Base-by-base conservation (phyloP, 1,140 invertebrate species). In the Drosophila leontia region DNA sequence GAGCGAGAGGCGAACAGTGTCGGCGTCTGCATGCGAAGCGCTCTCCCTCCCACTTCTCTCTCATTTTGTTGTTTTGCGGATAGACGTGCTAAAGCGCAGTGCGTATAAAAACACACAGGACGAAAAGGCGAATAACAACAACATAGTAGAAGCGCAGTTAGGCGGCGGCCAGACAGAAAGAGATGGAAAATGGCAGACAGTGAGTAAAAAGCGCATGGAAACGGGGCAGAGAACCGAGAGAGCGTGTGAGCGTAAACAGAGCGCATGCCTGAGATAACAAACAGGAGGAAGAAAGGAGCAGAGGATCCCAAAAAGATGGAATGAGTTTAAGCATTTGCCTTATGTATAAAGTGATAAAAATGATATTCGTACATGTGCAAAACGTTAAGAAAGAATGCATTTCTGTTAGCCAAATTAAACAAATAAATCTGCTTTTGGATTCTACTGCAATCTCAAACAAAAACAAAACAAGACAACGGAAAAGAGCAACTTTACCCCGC, bases 31-130 rank as follows among this genome's bases (percentile, higher is more conserved):
- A 70, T 55, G 47, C 45, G 17, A 17, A 41, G 32, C 29, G 45
- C 55, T 42, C 41, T 51, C 62, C 32, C 34, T 62, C 19, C 37
- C 35, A 26, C 6, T 26, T n/a, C 23, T 35, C 42, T 26, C 42
- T 19, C 23, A 9, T 47, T 77, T 75, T 77, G 60, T 78, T 64
- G 69, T 65, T 44, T 64, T 88, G 75, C 80, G 85, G 85, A 88
- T 85, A 88, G 85, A 88, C 85, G 42, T 81, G 70, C 58, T 75
- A 82, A 90, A 82, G 81, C 81, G 78, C 75, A 88, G 80, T 85
- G 81, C 78, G 85, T 88, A 88, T 88, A 88, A 88, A 88, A 88
- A 88, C 85, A 88, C 53, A 79, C 79, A 78, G 81, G 84, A 90
- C 80, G 69, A 78, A 83, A 88, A 76, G 51, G 58, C 47, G 37